Evolutionary conservation across 23 tunicate species (phyloP), one percentile per base, ranked within the genome.

Genomic region (Clavelina lepadiformis): DNA sequence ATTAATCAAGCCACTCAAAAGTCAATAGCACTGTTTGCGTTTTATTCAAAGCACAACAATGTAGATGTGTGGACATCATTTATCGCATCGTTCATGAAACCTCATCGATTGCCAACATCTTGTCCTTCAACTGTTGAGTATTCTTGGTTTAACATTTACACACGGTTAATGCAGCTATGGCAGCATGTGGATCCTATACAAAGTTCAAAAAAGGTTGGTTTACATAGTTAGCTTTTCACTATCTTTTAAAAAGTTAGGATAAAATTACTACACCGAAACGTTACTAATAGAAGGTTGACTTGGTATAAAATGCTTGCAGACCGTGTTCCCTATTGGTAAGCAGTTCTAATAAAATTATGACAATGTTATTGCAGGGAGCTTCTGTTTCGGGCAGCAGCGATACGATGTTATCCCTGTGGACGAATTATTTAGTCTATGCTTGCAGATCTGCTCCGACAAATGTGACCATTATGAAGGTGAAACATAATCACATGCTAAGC

Each of bases 121-220:
- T 87, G 97, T 56, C 46, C 61, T 3, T 29, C 59, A 2, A 83
- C 88, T 31, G 53, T 89, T 20, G 75, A 62, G 23, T 75, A 47
- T 73, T 62, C 83, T 4, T 89, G 97, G 97, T 35, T 55, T n/a
- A 85, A 89, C 37, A 75, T 81, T 22, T 53, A 74, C 57, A 55
- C 75, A 0, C 51, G 97, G 33, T 35, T 71, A 34, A 67, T 62
- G 0, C 97, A 89, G 45, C 51, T 89, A 25, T 78, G 81, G 74
- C 61, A 45, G 36, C 69, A 58, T 30, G 69, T 81, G 38, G 97
- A 89, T 38, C 81, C 82, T 35, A 45, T 58, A 1, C 81, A 67
- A 41, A 88, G 63, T 11, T 52, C 82, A 13, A 89, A 89, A 76
- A 89, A 89, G 69, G 88, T 80, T 24, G 30, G 56, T 13, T 13